A percentile compares a stretch with the other conserved stretches of the same genome.
Conservation (phyloP, 1,140 invertebrate genomes). For the Scaptomyza montana region DNA sequence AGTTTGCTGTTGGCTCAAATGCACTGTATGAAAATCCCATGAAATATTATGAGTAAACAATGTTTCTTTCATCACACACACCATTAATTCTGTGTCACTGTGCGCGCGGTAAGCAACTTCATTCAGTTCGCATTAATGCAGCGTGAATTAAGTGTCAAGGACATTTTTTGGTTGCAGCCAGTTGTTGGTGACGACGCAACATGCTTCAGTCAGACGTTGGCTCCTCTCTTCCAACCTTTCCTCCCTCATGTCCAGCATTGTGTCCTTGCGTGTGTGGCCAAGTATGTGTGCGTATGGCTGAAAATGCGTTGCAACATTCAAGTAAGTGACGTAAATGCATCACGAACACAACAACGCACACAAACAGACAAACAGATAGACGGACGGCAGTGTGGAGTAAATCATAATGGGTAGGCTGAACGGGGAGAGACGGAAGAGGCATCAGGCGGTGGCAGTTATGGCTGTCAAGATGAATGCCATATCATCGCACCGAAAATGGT, state of each 20-base stretch:
- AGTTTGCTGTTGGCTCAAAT: too few species aligned
- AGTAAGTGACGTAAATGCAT: slow-evolving; percentile 81
- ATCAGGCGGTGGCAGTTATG: slow-evolving; percentile 73
- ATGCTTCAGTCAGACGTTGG: slow-evolving; percentile 63
- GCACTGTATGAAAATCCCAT: too few species aligned
- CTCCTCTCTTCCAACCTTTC: slow-evolving; percentile 5
- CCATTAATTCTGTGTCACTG: slow-evolving; percentile 36
- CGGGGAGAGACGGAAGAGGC: slow-evolving; percentile 36
- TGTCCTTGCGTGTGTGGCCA: slow-evolving; percentile 48
- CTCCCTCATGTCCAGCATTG: slow-evolving; percentile 1
- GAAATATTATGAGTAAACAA: too few species aligned
- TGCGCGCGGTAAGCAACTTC: slow-evolving; percentile 62
- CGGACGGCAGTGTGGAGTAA: slow-evolving; percentile 30
- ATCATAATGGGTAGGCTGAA: slow-evolving; percentile 40
- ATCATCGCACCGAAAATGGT: slow-evolving; percentile 83
- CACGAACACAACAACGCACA: slow-evolving; percentile 63
- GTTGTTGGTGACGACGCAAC: slow-evolving; percentile 69
- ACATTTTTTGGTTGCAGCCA: slow-evolving; percentile 75
- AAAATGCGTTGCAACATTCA: slow-evolving; percentile 81
- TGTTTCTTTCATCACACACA: background rate
- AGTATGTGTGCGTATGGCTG: slow-evolving; percentile 43
- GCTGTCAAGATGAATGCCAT: slow-evolving; percentile 83
- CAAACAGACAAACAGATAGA: slow-evolving; percentile 22
- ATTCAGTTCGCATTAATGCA: slow-evolving; percentile 81
- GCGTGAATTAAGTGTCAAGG: slow-evolving; percentile 82